Percentiles rank a stretch among this genome's conserved stretches.
phyloP scores from a whole-genome alignment of 1,140 invertebrate species.

The Andrena cerasifolii region DNA sequence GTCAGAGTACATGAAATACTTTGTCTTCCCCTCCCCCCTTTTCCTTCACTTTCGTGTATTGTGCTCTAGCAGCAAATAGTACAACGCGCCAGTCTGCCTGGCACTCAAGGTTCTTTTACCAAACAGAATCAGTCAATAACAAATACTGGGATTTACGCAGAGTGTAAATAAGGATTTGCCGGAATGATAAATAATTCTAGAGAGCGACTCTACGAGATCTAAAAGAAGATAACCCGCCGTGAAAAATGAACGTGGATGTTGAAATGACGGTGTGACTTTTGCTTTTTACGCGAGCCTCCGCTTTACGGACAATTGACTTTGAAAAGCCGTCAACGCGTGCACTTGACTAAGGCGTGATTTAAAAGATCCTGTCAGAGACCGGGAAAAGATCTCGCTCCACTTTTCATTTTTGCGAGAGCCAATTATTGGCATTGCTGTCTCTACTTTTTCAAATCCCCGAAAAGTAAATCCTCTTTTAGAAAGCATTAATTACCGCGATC shows the following conservation, averaged over 20 bases:
- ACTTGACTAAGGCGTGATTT: conserved; percentile 11
- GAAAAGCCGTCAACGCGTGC: conserved; percentile 6
- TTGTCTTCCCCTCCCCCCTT: background rate
- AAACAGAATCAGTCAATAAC: background rate
- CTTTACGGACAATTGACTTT: conserved; percentile 20
- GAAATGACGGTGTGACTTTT: background rate
- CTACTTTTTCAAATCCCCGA: background rate
- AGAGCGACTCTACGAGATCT: background rate
- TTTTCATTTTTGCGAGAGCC: background rate
- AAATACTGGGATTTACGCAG: too few relatives aligned
- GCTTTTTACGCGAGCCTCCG: background rate
- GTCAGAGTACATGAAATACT: conserved; percentile 6
- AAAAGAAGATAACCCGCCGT: background rate
- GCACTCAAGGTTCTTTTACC: background rate
- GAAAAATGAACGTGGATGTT: background rate
- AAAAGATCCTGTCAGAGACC: background rate
- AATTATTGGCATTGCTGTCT: background rate
- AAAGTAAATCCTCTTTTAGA: too few relatives aligned
- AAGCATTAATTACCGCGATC: too few relatives aligned
- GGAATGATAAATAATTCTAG: too few relatives aligned
- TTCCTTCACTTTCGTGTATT: background rate
- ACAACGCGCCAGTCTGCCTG: background rate
- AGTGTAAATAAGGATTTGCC: too few relatives aligned
- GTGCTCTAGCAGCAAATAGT: background rate
- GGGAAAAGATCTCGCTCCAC: background rate